These are phyloP conservation scores for Icerya purchasi DNA, from an alignment of 2,888 invertebrate species.

Conservation along the genomic window DNA sequence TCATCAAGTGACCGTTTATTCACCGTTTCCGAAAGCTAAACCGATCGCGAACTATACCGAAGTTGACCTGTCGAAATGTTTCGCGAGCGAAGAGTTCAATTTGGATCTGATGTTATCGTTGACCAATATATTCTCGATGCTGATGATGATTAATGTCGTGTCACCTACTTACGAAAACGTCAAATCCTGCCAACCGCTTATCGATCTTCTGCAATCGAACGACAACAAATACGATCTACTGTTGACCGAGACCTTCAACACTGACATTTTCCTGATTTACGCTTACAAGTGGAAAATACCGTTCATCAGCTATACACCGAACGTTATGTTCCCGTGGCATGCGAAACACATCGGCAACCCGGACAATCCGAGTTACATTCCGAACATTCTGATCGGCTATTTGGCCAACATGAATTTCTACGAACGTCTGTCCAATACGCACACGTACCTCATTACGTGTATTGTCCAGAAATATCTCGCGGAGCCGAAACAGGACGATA, in stretches of 20 bases:
- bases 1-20: constrained; percentile 21
- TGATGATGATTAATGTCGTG: background rate
- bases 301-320: constrained; percentile 15
- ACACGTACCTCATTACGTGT: background rate
- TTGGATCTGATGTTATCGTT: background rate
- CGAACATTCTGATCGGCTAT: constrained; percentile 20
- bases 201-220: background rate
- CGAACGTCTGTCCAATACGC: background rate
- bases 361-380: constrained; percentile 17
- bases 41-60: constrained; percentile 20
- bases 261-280: constrained; percentile 16
- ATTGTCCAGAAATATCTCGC: background rate
- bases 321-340: constrained; percentile 17
- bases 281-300: constrained; percentile 17
- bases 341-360: constrained; percentile 16
- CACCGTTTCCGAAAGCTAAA: constrained; percentile 18
- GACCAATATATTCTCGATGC: background rate
- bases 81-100: background rate
- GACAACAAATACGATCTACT: constrained; percentile 17
- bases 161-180: constrained; percentile 1
- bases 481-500: background rate
- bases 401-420: constrained; percentile 1
- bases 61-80: constrained; percentile 16
- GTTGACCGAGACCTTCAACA: constrained; percentile 18
- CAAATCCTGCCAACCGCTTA: background rate